Conservation (phyloP, 2,888 invertebrate species). For the Rhorus exstirpatorius region DNA sequence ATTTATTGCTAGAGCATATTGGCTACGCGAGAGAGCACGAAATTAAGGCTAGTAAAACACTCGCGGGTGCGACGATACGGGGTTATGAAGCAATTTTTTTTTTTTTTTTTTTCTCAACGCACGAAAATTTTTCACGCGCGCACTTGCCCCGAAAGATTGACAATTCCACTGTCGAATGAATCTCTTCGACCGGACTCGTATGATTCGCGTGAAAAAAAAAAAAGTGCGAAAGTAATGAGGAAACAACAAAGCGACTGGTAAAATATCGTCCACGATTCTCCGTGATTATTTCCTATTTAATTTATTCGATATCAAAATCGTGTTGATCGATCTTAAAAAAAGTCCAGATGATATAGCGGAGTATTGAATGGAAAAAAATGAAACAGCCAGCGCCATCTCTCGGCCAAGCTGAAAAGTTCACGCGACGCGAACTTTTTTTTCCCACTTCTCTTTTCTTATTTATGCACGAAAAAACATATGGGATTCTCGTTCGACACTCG, state of each 20-base stretch:
- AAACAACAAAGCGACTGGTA: no score
- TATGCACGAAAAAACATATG: slow-evolving; percentile 1
- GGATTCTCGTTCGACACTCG: neutral
- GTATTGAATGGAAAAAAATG: slow-evolving; percentile 38
- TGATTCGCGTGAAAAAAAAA: no score
- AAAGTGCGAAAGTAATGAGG: no score
- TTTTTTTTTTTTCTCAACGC: no score
- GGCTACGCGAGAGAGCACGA: slow-evolving; percentile 83
- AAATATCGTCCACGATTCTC: no score
- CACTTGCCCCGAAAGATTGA: no score
- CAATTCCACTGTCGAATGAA: no score
- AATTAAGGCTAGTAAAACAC: slow-evolving; percentile 86
- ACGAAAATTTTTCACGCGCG: no score
- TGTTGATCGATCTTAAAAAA: no score
- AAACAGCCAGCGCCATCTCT: slow-evolving; percentile 57
- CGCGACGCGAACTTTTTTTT: neutral
- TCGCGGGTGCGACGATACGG: slow-evolving; percentile 82
- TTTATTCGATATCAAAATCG: no score
- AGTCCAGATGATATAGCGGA: slow-evolving; percentile 53
- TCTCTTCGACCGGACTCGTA: no score
- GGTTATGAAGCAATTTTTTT: slow-evolving; percentile 64
- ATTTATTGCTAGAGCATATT: slow-evolving; percentile 85
- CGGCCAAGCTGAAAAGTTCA: slow-evolving; percentile 1
- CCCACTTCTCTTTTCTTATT: no score
- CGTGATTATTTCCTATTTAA: neutral